A percentile compares a stretch with the other conserved stretches of the same genome.
Evolutionary conservation across 2,888 invertebrate genomes (phyloP).

Genomic region (Agrotis ipsilon): DNA sequence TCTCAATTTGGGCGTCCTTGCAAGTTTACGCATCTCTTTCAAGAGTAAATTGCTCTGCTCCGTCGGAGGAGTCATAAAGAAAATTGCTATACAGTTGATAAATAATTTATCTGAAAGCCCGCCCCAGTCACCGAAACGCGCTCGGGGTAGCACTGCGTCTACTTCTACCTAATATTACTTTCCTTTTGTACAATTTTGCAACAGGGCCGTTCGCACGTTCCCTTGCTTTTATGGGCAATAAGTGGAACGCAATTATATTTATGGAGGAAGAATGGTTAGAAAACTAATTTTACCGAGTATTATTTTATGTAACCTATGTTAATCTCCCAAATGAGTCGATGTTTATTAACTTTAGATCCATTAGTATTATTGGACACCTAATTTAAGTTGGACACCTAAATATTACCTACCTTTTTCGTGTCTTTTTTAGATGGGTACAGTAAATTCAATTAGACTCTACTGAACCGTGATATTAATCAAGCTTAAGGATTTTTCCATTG

Average conservation of each 20-base stretch:
- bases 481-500: conserved; percentile 64
- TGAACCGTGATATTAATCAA: conserved; percentile 60
- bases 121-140: conserved; percentile 90
- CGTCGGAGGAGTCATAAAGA: conserved; percentile 91
- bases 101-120: conserved; percentile 91
- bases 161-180: conserved; percentile 90
- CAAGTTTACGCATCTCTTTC: conserved; percentile 91
- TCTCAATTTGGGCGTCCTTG: conserved; percentile 89
- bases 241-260: conserved; percentile 91
- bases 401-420: conserved; percentile 9
- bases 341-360: conserved; percentile 57
- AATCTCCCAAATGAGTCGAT: conserved; percentile 52
- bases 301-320: conserved; percentile 74
- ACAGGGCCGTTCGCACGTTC: conserved; percentile 90
- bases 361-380: conserved; percentile 43
- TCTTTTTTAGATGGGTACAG: conserved; percentile 13
- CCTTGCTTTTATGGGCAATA: conserved; percentile 91
- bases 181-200: conserved; percentile 91
- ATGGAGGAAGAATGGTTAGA: conserved; percentile 88
- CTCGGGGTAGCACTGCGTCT: conserved; percentile 83
- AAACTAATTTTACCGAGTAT: conserved; percentile 89
- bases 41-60: conserved; percentile 90
- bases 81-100: conserved; percentile 92
- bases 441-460: conserved; percentile 36
- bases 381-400: conserved; percentile 17